Evolutionary conservation across 2,888 invertebrate genomes (phyloP), one percentile per base, ranked within the genome.

Genomic region (Terebella lapidaria): DNA sequence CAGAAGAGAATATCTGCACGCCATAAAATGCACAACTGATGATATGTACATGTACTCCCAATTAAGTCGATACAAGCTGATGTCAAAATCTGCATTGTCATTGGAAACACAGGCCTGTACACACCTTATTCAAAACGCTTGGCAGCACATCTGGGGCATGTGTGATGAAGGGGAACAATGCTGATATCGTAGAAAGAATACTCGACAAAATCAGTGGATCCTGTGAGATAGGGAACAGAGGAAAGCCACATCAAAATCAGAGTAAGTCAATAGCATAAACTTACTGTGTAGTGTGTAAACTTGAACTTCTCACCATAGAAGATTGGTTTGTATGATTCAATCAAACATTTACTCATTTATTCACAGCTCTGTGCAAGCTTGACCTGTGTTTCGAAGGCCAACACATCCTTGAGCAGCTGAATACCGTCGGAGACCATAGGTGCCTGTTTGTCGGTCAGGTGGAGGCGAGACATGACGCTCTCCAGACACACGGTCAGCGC

Each of bases 111-210:
- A n/a, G 49, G 24, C 24, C 22, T n/a, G 10, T n/a, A 49, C 49
- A 10, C 10, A 80, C 79, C 74, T 93, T 93, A 70, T 92, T 90
- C 58, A 94, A 78, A 1, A 93, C 92, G 47, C 88, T 86, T 0
- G 90, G 90, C 54, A 94, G 76, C 29, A 90, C 82, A 15, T 78
- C 89, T 45, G 90, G 89, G 0, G 91, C 89, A 86, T 91, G 90
- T 73, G 90, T 90, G 25, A 94, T 85, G 82, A 93, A 94, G 28
- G 92, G 90, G 78, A 94, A 93, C 1, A 94, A 84, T 0, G 93
- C 91, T 1, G 94, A 94, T 67, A 94, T 89, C 81, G 92, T 91
- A 0, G 94, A 94, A n/a, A 95, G 83, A 59, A 92, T 81, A 55
- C 89, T 86, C 0, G 94, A 94, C 26, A 91, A 83, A 56, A 93